Percentiles rank a stretch among this genome's conserved stretches.
Evolutionary conservation across 2,797 vertebrate species (phyloP).

Genomic region (Bradypodion ventrale): DNA sequence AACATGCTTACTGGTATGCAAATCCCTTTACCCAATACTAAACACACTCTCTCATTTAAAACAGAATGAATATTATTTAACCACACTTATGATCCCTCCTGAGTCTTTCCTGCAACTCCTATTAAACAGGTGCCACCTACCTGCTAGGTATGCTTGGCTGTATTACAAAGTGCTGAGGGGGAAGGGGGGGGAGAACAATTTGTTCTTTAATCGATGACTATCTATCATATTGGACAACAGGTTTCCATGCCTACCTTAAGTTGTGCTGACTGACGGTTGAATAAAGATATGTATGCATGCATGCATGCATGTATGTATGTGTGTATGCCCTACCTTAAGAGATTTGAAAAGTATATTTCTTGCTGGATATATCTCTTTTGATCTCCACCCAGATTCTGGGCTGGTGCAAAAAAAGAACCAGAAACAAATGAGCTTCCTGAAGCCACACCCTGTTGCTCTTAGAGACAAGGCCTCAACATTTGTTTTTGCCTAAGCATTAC

Average conservation of each 20-base stretch:
- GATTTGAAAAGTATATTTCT: neutral
- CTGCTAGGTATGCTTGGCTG: neutral
- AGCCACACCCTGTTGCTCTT: neutral
- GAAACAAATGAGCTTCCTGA: neutral
- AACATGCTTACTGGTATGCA: neutral
- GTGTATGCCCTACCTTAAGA: neutral
- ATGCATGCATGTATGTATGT: too few species aligned
- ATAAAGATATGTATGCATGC: too few species aligned
- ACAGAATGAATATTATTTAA: neutral
- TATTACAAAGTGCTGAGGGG: neutral
- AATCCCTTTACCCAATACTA: neutral
- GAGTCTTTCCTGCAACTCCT: neutral
- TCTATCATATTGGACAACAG: neutral
- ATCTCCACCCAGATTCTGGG: neutral
- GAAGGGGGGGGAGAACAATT: neutral
- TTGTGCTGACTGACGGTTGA: too few species aligned
- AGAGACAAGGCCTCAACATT: neutral
- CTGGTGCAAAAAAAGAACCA: neutral
- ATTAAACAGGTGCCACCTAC: neutral
- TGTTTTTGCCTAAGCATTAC: neutral
- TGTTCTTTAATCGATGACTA: neutral
- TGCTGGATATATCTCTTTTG: neutral
- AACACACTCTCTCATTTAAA: neutral
- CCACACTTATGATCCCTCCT: neutral
- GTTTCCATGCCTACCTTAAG: neutral